These are phyloP conservation scores for Ictalurus furcatus DNA, from an alignment of 2,113 vertebrate species.

Conservation along the genomic window DNA sequence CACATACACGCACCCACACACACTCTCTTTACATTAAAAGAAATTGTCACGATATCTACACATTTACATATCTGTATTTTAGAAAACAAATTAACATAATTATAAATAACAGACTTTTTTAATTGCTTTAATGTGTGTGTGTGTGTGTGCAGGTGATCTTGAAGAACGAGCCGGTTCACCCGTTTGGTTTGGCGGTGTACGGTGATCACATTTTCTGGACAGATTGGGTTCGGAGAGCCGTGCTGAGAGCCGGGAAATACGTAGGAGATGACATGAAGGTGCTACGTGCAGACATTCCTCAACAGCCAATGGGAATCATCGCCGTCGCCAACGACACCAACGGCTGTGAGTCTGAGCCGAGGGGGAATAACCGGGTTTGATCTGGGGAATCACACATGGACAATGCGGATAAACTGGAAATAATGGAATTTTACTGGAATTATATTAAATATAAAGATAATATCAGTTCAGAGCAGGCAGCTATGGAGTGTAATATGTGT, in stretches of 20 bases:
- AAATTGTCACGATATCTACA: not conserved
- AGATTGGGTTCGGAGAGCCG: slow-evolving; percentile 94
- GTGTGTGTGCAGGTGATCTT: slow-evolving; percentile 83
- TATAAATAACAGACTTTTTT: no score
- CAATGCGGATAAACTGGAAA: not conserved
- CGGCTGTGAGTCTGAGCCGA: slow-evolving; percentile 83
- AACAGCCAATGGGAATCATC: slow-evolving; percentile 98
- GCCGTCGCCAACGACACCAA: slow-evolving; percentile 98
- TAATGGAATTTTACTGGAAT: not conserved
- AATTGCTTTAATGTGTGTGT: not conserved
- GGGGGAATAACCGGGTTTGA: not conserved
- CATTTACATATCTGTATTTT: not conserved
- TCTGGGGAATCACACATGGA: not conserved
- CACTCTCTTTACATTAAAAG: no score
- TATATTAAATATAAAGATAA: not conserved
- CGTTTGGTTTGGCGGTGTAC: slow-evolving; percentile 92
- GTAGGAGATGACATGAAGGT: slow-evolving; percentile 93
- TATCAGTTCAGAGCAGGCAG: not conserved
- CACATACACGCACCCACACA: no score
- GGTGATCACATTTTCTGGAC: slow-evolving; percentile 99
- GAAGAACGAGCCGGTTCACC: slow-evolving; percentile 94
- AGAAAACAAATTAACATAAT: no score
- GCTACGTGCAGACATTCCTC: slow-evolving; percentile 93
- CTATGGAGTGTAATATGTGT: not conserved
- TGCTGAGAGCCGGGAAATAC: slow-evolving; percentile 93